These are phyloP conservation scores for Caradrina kadenii DNA, from an alignment of 2,888 invertebrate genomes.

Conservation along the genomic window DNA sequence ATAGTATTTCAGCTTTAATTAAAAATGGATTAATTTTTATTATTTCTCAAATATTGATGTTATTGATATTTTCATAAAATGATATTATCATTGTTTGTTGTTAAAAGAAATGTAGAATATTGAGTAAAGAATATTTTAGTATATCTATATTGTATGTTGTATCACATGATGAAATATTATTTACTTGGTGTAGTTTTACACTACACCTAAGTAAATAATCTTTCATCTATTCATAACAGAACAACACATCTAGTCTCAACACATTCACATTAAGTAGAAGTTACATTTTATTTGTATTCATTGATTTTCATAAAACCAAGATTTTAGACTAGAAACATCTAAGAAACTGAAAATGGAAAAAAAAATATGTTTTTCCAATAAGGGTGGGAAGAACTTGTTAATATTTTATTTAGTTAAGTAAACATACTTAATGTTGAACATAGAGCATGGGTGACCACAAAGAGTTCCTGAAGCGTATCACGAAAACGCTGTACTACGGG, in stretches of 20 bases:
- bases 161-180: not conserved
- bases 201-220: not conserved
- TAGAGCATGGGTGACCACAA: slow-evolving; percentile 93
- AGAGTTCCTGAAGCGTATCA: slow-evolving; percentile 95
- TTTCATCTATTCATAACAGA: not conserved
- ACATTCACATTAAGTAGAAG: not conserved
- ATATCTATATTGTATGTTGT: not conserved
- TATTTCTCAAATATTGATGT: no score
- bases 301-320: not conserved
- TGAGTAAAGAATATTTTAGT: not conserved
- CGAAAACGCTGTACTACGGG: slow-evolving; percentile 97
- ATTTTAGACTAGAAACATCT: not conserved
- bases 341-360: no score
- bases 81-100: no score
- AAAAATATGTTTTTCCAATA: no score
- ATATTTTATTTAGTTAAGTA: not conserved
- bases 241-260: no score
- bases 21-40: no score
- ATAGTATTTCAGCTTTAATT: not conserved
- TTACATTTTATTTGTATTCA: not conserved
- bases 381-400: not conserved
- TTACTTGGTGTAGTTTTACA: not conserved
- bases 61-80: no score
- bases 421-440: slow-evolving; percentile 32
- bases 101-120: no score